phyloP scores from a whole-genome alignment of 2,113 vertebrate species.

The Cathartes aura region DNA sequence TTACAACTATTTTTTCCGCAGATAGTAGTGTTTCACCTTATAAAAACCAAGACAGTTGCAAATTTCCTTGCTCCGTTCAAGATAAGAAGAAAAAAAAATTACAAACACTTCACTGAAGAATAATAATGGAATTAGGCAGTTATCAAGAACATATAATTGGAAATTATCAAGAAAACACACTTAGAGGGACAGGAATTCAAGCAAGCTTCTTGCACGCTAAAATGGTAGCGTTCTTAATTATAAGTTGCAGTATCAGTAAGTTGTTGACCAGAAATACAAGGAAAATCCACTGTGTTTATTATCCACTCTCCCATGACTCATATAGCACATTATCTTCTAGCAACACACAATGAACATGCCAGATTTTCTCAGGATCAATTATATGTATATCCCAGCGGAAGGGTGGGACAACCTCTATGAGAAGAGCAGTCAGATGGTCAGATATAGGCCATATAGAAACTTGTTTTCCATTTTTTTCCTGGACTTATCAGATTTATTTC shows the following conservation, averaged over 20 bases:
- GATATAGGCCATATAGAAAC: not conserved
- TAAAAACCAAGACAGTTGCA: not conserved
- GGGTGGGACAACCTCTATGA: not conserved
- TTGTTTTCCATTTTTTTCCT: not conserved
- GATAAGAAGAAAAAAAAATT: constrained; percentile 1
- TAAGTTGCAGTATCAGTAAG: not conserved
- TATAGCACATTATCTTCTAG: not conserved
- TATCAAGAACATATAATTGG: not conserved
- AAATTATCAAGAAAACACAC: not conserved
- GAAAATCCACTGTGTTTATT: not conserved
- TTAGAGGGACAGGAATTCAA: not conserved
- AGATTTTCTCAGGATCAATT: not conserved
- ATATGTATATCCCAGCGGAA: not conserved
- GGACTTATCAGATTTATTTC: not conserved
- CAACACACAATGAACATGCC: rapidly evolving
- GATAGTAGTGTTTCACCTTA: not conserved
- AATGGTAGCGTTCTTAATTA: not conserved
- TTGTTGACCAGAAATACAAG: not conserved
- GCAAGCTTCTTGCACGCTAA: not conserved
- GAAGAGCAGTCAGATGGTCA: not conserved
- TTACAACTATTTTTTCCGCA: not conserved
- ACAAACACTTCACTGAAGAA: not conserved
- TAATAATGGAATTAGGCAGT: not conserved
- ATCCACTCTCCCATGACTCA: not conserved
- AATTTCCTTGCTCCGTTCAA: not conserved